Evolutionary conservation across 2,888 invertebrate genomes (phyloP), one percentile per base, ranked within the genome.

Genomic region (Leucoma salicis): DNA sequence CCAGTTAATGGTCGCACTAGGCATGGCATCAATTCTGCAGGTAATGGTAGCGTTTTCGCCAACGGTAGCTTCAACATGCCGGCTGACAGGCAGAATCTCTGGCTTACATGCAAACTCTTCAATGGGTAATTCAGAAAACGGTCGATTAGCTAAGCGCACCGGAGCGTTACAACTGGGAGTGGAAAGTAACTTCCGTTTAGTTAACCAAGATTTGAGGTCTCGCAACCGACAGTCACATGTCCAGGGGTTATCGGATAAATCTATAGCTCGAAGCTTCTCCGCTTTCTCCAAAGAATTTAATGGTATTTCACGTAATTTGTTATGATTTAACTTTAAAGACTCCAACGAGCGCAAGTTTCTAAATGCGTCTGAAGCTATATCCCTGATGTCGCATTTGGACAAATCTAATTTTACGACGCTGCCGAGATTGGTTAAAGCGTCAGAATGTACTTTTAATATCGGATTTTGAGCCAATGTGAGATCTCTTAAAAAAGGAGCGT

Each of bases 71-170:
- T 95, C 95, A 25, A 96, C 93, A 63, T 95, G 94, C 41, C 95
- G 92, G 56, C 92, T 94, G 28, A 93, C 92, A 42, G 94, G 94
- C 63, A 94, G 79, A 64, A 95, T 94, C 71, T 95, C 94, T 15
- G 96, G 96, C 48, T 94, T 93, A 74, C 97, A 97, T 2, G 96
- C 96, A 70, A 96, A 96, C 70, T 96, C 96, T 61, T 96, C 95
- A 35, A 95, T 91, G 31, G 92, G 91, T 43, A 96, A 79, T 49
- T 96, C 96, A 5, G 93, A 91, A 81, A 97, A 96, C 14, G 92
- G 92, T 66, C 93, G 92, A 70, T 94, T 93, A 31, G 93, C 91
- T 10, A 95, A 86, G 27, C 95, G 88, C 42, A 92, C 91, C 0
- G 96, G 95, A 2, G 93, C 93, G 13, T 92, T 91, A 69, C 97